These are phyloP conservation scores for Neofelis nebulosa DNA, from an alignment of 2,113 vertebrate species.

Conservation along the genomic window DNA sequence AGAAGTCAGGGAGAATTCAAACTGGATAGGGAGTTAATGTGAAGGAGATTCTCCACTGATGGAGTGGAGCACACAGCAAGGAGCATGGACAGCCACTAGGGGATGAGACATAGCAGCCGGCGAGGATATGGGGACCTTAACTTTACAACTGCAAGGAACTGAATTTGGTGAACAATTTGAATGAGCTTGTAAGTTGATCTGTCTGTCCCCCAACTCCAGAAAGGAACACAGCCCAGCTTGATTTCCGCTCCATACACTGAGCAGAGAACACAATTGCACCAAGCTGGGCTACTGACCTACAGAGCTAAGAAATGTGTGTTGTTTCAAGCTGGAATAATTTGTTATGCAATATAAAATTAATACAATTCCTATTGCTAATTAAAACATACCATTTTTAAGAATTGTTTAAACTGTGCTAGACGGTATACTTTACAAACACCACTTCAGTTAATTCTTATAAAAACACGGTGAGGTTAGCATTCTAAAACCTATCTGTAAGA, in stretches of 20 bases:
- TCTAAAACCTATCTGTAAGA: neutral
- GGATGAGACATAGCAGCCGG: neutral
- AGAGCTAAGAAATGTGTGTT: neutral
- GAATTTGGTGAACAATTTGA: neutral
- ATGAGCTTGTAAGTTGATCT: neutral
- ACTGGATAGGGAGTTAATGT: neutral
- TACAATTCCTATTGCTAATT: neutral
- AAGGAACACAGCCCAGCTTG: neutral
- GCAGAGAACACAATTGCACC: neutral
- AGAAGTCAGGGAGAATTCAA: neutral
- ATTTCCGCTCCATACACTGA: neutral
- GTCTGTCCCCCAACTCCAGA: neutral
- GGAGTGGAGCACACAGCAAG: neutral
- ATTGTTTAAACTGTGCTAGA: neutral
- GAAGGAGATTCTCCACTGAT: neutral
- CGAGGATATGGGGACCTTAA: neutral
- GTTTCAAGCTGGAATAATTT: neutral
- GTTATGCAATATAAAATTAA: neutral
- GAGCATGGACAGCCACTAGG: neutral
- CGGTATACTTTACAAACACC: neutral
- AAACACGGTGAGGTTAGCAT: neutral
- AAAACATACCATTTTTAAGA: neutral
- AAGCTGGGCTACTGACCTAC: neutral
- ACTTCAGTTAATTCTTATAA: neutral
- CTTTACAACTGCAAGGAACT: neutral